Base-by-base conservation (phyloP, 2,797 vertebrate genomes). In the Atherinosoma microstoma region DNA sequence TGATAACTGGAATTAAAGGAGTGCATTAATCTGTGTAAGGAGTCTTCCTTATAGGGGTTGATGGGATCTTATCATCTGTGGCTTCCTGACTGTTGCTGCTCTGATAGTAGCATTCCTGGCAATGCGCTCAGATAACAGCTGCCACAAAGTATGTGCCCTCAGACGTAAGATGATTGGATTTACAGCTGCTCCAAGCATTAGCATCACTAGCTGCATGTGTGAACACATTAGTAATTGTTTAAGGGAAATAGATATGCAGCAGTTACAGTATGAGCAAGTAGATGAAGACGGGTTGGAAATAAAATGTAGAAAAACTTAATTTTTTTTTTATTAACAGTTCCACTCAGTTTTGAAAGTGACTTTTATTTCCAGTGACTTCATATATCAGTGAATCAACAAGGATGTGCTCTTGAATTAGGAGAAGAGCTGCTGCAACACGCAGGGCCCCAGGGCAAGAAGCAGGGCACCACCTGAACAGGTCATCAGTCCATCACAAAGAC, bases 61-160 rank as follows among this genome's bases (percentile, higher is more conserved):
- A 88, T 84, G 73, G 74, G 71, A 91, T 91, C 85, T 91, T 89
- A 91, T 90, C 89, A 70, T 15, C 58, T 47, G 78, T 8, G 29
- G 74, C 79, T 88, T 89, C 84, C 87, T 87, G 84, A 83, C 75
- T 83, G 82, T 32, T 45, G 76, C 79, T 79, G 75, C 63, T 83
- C 62, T 54, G 90, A 93, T 82, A 84, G 79, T 69, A 20, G 69
- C 56, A 38, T 47, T 73, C 38, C 67, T 76, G 79, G 76, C 82
- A 67, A 63, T 38, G 67, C 59, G 76, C 67, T 78, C 42, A 73
- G 88, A 91, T 87, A 86, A 83, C 82, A 64, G 67, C 82, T 61
- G 71, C 74, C 70, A 60, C 68, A 11, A 64, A 81, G 67, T 56
- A 67, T 65, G 72, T 71, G 68, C 73, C 59, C 54, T 60, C 3